phyloP scores from a whole-genome alignment of 2,797 vertebrate genomes.

The Hybognathus amarus region DNA sequence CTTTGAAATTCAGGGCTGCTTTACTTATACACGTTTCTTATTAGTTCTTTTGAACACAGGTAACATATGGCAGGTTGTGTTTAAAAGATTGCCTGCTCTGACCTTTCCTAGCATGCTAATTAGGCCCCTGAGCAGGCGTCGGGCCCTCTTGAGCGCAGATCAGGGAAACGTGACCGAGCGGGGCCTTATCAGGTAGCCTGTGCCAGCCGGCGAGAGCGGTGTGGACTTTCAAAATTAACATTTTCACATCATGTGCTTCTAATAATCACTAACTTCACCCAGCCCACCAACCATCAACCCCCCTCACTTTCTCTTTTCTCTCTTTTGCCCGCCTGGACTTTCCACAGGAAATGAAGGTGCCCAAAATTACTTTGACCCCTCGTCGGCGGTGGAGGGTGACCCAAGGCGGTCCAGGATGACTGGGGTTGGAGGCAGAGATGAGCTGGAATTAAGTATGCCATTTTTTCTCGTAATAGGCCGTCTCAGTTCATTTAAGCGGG shows the following conservation, averaged over 20 bases:
- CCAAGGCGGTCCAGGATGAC: conserved; percentile 86
- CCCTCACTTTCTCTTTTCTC: conserved; percentile 50
- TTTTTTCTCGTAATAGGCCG: conserved; percentile 93
- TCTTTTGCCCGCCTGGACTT: conserved; percentile 80
- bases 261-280: conserved; percentile 92
- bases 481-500: conserved; percentile 95
- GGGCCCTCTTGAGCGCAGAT: conserved; percentile 77
- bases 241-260: conserved; percentile 98
- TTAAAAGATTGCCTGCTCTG: conserved; percentile 92
- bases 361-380: conserved; percentile 97
- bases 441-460: conserved; percentile 99
- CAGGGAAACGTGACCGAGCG: conserved; percentile 56
- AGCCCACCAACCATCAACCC: conserved; percentile 70
- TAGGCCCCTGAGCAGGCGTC: conserved; percentile 86
- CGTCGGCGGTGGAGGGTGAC: conserved; percentile 88
- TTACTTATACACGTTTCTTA: conserved; percentile 87
- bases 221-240: conserved; percentile 97
- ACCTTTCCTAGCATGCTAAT: conserved; percentile 95
- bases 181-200: conserved; percentile 86
- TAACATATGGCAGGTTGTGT: conserved; percentile 91
- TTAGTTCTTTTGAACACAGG: conserved; percentile 87
- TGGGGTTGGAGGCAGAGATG: conserved; percentile 91
- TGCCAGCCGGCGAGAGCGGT: conserved; percentile 81
- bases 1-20: conserved; percentile 84
- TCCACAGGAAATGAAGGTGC: conserved; percentile 94